Evolutionary conservation across 2,797 vertebrate genomes (phyloP).

Genomic region (Megalops cyprinoides): DNA sequence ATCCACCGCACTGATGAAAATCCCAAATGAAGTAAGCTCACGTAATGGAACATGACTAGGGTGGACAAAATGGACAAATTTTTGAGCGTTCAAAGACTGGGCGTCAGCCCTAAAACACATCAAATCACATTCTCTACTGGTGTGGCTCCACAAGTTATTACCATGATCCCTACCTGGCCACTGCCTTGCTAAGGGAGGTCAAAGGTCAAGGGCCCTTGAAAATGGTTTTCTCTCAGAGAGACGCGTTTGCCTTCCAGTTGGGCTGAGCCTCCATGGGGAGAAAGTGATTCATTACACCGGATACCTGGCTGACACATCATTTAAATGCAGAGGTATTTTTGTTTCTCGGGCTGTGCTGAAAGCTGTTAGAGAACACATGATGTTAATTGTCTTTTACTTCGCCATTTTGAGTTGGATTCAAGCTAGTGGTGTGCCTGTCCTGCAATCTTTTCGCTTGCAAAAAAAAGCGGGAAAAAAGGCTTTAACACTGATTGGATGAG

Average conservation of each 20-base stretch:
- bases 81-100: neutral
- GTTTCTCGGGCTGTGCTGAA: conserved; percentile 20
- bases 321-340: conserved; percentile 12
- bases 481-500: neutral
- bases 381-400: conserved; percentile 25
- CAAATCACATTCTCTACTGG: neutral
- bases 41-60: neutral
- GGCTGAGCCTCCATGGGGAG: neutral
- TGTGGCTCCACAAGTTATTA: too few species aligned
- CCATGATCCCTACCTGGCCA: neutral
- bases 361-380: conserved; percentile 24
- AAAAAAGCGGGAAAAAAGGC: neutral
- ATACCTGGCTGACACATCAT: conserved; percentile 15
- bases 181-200: neutral
- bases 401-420: conserved; percentile 8
- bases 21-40: neutral
- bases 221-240: neutral
- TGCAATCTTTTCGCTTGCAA: conserved; percentile 25
- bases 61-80: neutral
- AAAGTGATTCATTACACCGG: neutral
- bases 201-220: neutral
- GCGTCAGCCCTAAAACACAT: neutral
- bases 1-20: neutral
- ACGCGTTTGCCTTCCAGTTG: neutral
- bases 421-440: conserved; percentile 12